Evolutionary conservation across 2,888 invertebrate genomes (phyloP).

Genomic region (Osmoderma eremita): DNA sequence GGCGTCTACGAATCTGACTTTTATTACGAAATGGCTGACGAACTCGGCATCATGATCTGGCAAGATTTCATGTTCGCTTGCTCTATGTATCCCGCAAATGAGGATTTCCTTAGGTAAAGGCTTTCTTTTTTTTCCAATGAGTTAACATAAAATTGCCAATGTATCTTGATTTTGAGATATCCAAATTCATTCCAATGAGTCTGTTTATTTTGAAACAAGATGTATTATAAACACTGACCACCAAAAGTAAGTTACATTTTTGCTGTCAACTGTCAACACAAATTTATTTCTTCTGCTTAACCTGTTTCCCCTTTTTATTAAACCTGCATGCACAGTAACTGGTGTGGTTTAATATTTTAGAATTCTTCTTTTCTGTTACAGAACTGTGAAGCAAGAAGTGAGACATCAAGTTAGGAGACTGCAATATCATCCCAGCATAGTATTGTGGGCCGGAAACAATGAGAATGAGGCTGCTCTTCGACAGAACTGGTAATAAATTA

Average conservation of each 20-base stretch:
- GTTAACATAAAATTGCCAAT: no score
- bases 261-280: no score
- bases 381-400: constrained; percentile 80
- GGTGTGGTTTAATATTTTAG: not conserved
- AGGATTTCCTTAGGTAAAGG: constrained; percentile 73
- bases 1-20: constrained; percentile 91
- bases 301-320: no score
- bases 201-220: no score
- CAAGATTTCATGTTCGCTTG: constrained; percentile 99
- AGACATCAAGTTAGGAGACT: constrained; percentile 83
- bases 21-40: constrained; percentile 89
- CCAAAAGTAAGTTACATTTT: no score
- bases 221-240: no score
- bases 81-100: constrained; percentile 87
- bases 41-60: constrained; percentile 93
- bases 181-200: no score
- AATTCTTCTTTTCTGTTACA: constrained; percentile 55
- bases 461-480: constrained; percentile 93
- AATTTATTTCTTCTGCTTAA: no score
- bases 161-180: no score
- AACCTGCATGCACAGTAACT: not conserved
- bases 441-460: constrained; percentile 95
- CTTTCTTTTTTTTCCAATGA: no score
- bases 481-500: constrained; percentile 85
- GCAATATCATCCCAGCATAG: constrained; percentile 86